phyloP scores from a whole-genome alignment of 1,140 invertebrate genomes.

The Teleogryllus occipitalis region DNA sequence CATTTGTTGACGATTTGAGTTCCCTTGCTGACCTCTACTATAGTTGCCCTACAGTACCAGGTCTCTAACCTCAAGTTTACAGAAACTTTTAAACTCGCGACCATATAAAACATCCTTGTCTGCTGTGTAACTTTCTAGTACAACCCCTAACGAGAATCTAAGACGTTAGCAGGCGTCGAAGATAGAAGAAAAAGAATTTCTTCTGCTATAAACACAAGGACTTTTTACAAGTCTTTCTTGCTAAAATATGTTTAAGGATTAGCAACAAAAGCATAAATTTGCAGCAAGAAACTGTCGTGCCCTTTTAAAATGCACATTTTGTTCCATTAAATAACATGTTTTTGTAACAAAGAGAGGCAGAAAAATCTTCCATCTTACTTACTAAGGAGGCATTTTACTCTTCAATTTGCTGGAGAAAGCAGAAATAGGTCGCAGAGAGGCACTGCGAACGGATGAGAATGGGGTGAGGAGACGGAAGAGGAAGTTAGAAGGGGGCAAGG shows the following conservation, averaged over 20 bases:
- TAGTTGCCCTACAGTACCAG: no score
- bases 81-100: no score
- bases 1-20: no score
- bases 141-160: no score
- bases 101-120: no score
- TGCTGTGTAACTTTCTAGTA: no score
- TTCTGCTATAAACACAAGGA: background rate
- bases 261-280: background rate
- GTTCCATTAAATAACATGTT: background rate
- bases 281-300: background rate
- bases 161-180: no score
- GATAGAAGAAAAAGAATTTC: background rate
- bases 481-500: background rate
- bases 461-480: background rate
- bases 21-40: no score
- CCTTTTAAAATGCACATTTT: background rate
- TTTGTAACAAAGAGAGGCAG: background rate
- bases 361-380: background rate
- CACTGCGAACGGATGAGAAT: background rate
- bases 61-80: no score
- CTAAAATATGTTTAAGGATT: background rate
- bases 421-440: background rate
- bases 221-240: background rate
- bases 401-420: background rate
- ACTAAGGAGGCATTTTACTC: background rate